A percentile compares a stretch with the other conserved stretches of the same genome.
phyloP scores from a whole-genome alignment of 2,113 vertebrate species.

The Asarcornis scutulata region DNA sequence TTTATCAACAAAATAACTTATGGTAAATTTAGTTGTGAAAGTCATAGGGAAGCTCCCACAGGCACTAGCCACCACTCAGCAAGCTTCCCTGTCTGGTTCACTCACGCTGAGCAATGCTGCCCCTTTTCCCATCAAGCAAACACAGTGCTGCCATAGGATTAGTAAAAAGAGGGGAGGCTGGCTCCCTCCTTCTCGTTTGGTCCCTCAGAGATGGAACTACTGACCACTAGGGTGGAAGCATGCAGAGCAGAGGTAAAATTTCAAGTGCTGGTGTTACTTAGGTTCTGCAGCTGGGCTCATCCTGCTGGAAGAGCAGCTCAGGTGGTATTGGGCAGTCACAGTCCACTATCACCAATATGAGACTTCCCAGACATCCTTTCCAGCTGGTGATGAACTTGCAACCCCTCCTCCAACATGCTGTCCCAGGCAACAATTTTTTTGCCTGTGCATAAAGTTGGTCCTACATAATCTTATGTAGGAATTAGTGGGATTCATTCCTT shows the following conservation, averaged over 20 bases:
- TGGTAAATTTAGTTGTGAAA: background rate
- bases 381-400: background rate
- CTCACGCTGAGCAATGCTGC: background rate
- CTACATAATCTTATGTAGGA: background rate
- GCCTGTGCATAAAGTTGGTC: background rate
- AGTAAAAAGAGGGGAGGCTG: background rate
- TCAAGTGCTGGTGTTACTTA: background rate
- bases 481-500: background rate
- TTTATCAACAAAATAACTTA: background rate
- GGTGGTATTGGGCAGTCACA: background rate
- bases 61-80: background rate
- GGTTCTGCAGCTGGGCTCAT: background rate
- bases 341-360: background rate
- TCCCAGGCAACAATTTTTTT: background rate
- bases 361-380: background rate
- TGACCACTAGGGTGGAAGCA: background rate
- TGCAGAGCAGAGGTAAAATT: background rate
- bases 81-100: background rate
- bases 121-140: background rate
- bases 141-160: background rate
- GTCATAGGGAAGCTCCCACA: background rate
- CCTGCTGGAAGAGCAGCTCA: background rate
- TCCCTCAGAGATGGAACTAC: background rate
- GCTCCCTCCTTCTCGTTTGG: background rate
- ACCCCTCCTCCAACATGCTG: background rate